Evolutionary conservation across 2,888 invertebrate genomes (phyloP), one percentile per base, ranked within the genome.

Genomic region (Drosophila diplacantha): DNA sequence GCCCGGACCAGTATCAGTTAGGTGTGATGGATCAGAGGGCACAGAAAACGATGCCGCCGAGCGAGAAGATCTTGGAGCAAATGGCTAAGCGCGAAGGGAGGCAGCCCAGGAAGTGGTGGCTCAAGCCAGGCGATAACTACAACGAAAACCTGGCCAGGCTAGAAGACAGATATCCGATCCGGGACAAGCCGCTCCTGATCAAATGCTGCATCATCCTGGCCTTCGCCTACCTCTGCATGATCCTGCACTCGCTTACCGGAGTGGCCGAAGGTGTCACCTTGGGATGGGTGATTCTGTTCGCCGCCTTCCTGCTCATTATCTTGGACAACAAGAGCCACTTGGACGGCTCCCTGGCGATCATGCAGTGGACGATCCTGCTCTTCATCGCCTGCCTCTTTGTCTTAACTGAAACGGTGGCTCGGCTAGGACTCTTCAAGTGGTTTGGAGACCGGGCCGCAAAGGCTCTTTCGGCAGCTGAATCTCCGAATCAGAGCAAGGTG

Each of bases 351-450:
- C 89, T 97, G 59, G 92, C 93, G 0, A 96, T 96, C 3, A 20
- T 38, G 1, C 38, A 38, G 20, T 38, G 38, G 38, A 38, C 38
- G 20, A 38, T 20, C 0, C 89, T 97, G 2, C 88, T 97, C 31
- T 96, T 97, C 89, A 96, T 97, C 11, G 38, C 38, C 2, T 12
- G 12, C 20, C 38, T 38, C 20, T 38, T 11, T 20, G 18, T 38
- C 12, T 89, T 97, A 3, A 96, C 96, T 95, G 95, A 96, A 93
- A 94, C 94, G 0, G 88, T 96, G 9, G 91, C 94, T 0, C 92
- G 92, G 76, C 87, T 97, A 16, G 95, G 95, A 0, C 88, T 97
- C 3, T 94, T 96, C 37, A 91, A 92, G 18, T 38, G 37, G 37
- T 5, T 38, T 12, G 37, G 20, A 20, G 38, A 20, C 3, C 18